These are phyloP conservation scores for Phoxinus dragarum DNA, from an alignment of 2,797 vertebrate genomes.

Conservation along the genomic window DNA sequence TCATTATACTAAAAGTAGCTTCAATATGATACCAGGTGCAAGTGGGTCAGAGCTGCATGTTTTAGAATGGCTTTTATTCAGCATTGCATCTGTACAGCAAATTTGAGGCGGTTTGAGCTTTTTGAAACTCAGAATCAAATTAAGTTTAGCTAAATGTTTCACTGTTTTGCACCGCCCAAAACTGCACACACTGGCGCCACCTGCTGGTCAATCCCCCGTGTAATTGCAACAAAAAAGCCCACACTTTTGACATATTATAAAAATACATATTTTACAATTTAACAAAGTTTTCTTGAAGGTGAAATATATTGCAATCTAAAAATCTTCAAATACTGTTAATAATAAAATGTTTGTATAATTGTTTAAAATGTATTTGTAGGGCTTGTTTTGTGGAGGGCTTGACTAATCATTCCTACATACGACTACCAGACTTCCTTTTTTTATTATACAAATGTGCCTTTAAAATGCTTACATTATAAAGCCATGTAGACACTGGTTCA, in stretches of 20 bases:
- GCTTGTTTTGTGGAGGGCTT: neutral
- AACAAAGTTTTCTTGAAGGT: neutral
- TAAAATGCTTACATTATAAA: neutral
- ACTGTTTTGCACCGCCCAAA: neutral
- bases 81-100: neutral
- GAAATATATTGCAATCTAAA: neutral
- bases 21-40: neutral
- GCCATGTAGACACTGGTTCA: neutral
- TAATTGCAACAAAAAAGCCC: neutral
- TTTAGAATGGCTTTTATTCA: neutral
- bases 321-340: neutral
- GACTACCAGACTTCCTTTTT: neutral
- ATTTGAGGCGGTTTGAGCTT: neutral
- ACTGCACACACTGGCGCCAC: neutral
- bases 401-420: neutral
- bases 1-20: neutral
- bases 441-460: neutral
- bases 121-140: neutral
- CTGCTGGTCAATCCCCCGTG: neutral
- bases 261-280: neutral
- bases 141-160: neutral
- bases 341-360: neutral
- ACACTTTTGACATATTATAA: no score
- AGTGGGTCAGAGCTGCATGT: neutral
- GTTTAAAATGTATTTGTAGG: neutral